These are phyloP conservation scores for Plectrocnemia conspersa DNA, from an alignment of 1,140 invertebrate genomes.

Conservation along the genomic window DNA sequence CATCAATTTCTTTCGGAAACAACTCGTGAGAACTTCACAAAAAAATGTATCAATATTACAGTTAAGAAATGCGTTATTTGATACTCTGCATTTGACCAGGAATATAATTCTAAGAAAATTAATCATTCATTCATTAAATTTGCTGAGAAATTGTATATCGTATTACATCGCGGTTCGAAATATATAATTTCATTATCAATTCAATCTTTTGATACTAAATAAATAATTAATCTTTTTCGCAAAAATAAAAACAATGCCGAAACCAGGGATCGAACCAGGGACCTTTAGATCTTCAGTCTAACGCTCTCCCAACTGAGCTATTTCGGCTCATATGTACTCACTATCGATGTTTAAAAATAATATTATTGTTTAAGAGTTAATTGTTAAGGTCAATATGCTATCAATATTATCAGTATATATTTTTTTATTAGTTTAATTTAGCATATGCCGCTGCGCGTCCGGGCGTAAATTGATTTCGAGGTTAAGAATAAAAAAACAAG, in stretches of 20 bases:
- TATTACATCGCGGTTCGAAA: too few species aligned
- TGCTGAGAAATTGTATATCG: neutral
- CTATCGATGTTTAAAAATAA: neutral
- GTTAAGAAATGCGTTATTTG: too few species aligned
- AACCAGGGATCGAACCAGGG: neutral
- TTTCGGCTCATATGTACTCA: neutral
- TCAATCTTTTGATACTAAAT: too few species aligned
- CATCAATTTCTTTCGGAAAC: too few species aligned
- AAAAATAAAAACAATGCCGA: too few species aligned
- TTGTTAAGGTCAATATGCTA: too few species aligned
- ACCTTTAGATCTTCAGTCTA: neutral
- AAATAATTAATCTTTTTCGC: too few species aligned
- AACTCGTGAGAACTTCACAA: constrained; percentile 2
- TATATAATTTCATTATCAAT: too few species aligned
- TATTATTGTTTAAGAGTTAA: neutral
- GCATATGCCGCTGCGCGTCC: constrained; percentile 14
- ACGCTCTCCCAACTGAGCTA: neutral
- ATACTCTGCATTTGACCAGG: neutral
- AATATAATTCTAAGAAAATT: neutral
- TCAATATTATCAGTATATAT: too few species aligned
- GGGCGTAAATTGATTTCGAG: constrained; percentile 23
- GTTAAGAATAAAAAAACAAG: constrained; percentile 15
- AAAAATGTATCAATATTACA: too few species aligned
- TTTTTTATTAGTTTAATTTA: constrained; percentile 5
- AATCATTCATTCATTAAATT: neutral